Evolutionary conservation across 1,140 invertebrate species (phyloP).

Genomic region (Eriosoma lanigerum): DNA sequence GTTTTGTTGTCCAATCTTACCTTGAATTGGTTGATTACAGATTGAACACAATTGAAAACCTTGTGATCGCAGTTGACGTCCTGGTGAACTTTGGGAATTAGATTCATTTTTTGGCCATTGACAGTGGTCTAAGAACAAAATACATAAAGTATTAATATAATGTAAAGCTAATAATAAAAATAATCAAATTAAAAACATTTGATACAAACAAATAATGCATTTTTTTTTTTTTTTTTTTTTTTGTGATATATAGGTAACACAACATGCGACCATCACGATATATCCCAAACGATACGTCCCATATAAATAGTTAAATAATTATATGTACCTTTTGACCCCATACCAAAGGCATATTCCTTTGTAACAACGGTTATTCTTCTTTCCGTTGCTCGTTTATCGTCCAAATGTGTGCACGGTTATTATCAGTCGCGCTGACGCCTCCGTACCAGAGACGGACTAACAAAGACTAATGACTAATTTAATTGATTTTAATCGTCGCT

Average conservation of each 20-base stretch:
- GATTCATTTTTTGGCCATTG: constrained; percentile 39
- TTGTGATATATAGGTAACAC: no score
- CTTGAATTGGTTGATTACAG: constrained; percentile 51
- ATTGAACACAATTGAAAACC: constrained; percentile 42
- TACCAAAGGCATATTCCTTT: constrained; percentile 56
- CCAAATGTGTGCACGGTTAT: neutral
- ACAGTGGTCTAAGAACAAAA: constrained; percentile 26
- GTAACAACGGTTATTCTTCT: constrained; percentile 9
- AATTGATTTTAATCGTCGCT: no score
- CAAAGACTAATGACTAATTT: no score
- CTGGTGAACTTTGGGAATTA: constrained; percentile 36
- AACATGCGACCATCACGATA: no score
- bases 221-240: no score
- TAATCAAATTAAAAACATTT: no score
- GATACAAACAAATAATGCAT: no score
- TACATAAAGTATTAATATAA: no score
- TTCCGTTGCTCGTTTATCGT: neutral
- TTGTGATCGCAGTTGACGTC: constrained; percentile 52
- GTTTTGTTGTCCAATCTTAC: constrained; percentile 14
- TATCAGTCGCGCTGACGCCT: no score
- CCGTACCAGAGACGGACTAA: no score
- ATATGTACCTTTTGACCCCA: constrained; percentile 54
- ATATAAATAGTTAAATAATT: neutral
- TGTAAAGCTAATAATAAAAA: neutral
- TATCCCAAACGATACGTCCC: no score